Evolutionary conservation across 2,797 vertebrate species (phyloP).

Genomic region (Gadopsis marmoratus): DNA sequence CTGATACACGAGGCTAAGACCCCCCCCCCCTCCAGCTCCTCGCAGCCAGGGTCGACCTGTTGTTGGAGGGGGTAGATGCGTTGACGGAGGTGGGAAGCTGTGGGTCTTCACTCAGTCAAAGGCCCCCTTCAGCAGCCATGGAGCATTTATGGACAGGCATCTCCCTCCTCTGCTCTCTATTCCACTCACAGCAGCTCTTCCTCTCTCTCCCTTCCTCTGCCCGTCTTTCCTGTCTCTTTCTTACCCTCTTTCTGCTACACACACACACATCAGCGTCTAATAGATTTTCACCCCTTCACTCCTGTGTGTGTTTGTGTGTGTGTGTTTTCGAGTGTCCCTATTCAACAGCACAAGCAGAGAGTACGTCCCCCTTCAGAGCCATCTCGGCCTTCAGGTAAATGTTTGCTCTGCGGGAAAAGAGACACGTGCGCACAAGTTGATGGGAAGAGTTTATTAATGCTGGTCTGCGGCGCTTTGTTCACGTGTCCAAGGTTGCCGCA

Average conservation of each 20-base stretch:
- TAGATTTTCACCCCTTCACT: conserved; percentile 43
- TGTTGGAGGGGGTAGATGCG: conserved; percentile 50
- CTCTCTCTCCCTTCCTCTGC: conserved; percentile 21
- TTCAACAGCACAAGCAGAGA: conserved; percentile 61
- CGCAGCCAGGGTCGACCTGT: conserved; percentile 49
- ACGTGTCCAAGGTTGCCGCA: conserved; percentile 30
- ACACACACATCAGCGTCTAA: conserved; percentile 41
- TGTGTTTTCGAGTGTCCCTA: conserved; percentile 64
- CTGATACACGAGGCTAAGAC: not conserved
- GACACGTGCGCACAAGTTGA: conserved; percentile 37
- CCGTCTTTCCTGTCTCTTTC: conserved; percentile 31
- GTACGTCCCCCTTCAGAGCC: conserved; percentile 54
- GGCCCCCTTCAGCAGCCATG: conserved; percentile 71
- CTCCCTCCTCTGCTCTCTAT: conserved; percentile 72
- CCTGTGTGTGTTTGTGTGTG: conserved; percentile 37
- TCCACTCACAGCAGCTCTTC: conserved; percentile 64
- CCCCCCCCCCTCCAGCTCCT: not conserved
- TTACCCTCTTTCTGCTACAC: conserved; percentile 2
- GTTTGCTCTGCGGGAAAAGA: conserved; percentile 58
- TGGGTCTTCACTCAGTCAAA: conserved; percentile 63
- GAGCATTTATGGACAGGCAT: conserved; percentile 77
- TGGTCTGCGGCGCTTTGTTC: conserved; percentile 6
- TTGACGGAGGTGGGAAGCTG: conserved; percentile 53
- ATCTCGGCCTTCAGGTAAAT: conserved; percentile 73
- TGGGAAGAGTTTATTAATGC: conserved; percentile 41